Evolutionary conservation across 1,140 invertebrate species (phyloP), one percentile per base, ranked within the genome.

Genomic region (Nasonia longicornis): DNA sequence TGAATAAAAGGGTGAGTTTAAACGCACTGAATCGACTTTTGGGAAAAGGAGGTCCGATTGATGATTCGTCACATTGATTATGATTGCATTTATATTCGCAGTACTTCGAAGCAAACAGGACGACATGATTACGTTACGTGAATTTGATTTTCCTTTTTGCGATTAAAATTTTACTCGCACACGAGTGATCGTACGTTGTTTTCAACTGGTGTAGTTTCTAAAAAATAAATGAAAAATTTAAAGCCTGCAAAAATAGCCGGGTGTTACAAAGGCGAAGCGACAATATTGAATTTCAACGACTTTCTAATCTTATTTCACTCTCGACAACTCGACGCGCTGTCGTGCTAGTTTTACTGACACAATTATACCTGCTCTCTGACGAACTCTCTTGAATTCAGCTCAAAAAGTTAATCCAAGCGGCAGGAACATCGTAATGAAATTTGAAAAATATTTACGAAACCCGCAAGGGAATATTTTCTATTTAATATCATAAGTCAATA

Each of bases 231-330:
- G 75, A 35, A 80, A 67, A 71, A 71, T 71, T 38, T 12, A 1
- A 14, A n/a, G 35, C 0, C 31, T 74, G 63, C 16, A 80, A 75
- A 75, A 75, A 58, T 38, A 31, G 1, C n/a, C 38, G 20, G 64
- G 58, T 75, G 69, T 80, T 76, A 80, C 71, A 80, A 76, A 80
- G 70, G 38, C 26, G 31, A 67, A 80, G 77, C 70, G 31, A 26
- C 35, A 38, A 58, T 81, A 81, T 81, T 77, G 73, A 72, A 81
- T 81, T 81, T 77, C 80, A 77, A 72, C 67, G 69, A 77, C 80
- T 81, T 81, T 81, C 80, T 81, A 81, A 81, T 81, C 67, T 77
- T 77, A 81, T 81, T 81, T 81, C 42, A 81, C 74, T 77, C 66
- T 45, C 16, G 66, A 77, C 74, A 81, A 72, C 67, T 76, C 80